phyloP scores from a whole-genome alignment of 2,888 invertebrate species.

The Pandemis corylana region DNA sequence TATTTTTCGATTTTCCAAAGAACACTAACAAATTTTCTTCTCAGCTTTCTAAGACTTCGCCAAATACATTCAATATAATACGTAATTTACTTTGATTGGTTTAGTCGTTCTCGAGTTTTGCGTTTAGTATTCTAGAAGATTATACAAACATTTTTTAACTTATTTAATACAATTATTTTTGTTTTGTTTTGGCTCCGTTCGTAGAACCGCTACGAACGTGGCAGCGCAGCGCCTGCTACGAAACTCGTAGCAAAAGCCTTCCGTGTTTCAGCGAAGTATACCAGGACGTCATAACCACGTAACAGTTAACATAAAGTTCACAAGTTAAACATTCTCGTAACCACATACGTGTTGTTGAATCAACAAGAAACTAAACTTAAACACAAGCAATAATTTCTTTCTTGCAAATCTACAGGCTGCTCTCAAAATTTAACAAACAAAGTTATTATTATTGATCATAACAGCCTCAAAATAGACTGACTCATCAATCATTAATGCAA shows the following conservation, averaged over 20 bases:
- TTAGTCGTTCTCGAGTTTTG: too few species aligned
- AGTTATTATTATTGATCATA: conserved; percentile 23
- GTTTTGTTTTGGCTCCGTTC: background rate
- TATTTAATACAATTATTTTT: background rate
- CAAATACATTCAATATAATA: too few species aligned
- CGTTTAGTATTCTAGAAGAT: too few species aligned
- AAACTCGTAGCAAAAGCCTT: conserved; percentile 10
- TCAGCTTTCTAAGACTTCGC: too few species aligned
- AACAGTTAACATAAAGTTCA: background rate
- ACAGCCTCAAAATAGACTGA: conserved; percentile 11
- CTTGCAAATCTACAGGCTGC: background rate
- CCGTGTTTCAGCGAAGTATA: background rate
- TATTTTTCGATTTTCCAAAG: too few species aligned
- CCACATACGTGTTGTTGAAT: too few species aligned
- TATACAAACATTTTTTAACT: too few species aligned
- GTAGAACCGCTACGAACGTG: conserved; percentile 7
- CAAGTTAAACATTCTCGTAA: background rate
- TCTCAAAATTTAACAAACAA: background rate
- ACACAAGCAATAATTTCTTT: background rate
- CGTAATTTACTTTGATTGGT: too few species aligned
- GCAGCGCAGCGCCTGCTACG: conserved; percentile 11
- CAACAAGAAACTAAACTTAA: background rate
- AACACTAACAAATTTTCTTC: too few species aligned
- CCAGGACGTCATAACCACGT: background rate
- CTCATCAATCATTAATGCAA: conserved; percentile 42